Evolutionary conservation across 2,113 vertebrate species (phyloP).

Genomic region (rat (Rattus norvegicus)): GRCr8 NC_086033.1:28842501-28843000

Average conservation of each 20-base stretch:
- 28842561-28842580: background rate
- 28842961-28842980: too few species aligned
- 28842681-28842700: background rate
- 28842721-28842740: background rate
- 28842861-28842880: too few species aligned
- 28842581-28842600: background rate
- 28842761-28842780: too few species aligned
- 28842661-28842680: background rate
- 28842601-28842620: background rate
- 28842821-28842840: too few species aligned
- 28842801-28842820: too few species aligned
- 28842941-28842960: too few species aligned
- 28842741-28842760: background rate
- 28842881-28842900: too few species aligned
- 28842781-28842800: too few species aligned
- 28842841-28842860: too few species aligned
- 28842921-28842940: too few species aligned
- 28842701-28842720: background rate
- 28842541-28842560: background rate
- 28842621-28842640: background rate
- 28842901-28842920: too few species aligned
- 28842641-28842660: background rate
- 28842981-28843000: too few species aligned
- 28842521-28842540: background rate
- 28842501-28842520: background rate